Percentiles rank a stretch among this genome's conserved stretches.
Evolutionary conservation across 2,888 invertebrate species (phyloP).

Genomic region (Rambutsinella grinnellia): DNA sequence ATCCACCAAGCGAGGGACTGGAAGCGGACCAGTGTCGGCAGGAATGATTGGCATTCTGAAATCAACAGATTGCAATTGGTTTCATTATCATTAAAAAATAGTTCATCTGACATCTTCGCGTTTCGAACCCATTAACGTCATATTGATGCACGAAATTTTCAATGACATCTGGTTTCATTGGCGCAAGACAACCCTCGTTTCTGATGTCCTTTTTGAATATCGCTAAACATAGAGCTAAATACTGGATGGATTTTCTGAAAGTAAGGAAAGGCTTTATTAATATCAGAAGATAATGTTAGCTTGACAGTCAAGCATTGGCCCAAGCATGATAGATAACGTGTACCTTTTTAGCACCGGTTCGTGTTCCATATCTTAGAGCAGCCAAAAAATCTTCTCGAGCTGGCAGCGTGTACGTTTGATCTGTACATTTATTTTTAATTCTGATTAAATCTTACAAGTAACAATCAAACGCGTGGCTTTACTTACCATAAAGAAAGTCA

Average conservation of each 20-base stretch:
- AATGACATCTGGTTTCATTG: constrained; percentile 45
- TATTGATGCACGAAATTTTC: constrained; percentile 60
- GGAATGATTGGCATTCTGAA: constrained; percentile 52
- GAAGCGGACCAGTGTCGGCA: constrained; percentile 50
- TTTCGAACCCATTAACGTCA: constrained; percentile 57
- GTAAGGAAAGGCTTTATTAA: constrained; percentile 7
- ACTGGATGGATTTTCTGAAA: constrained; percentile 65
- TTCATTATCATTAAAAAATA: constrained; percentile 6
- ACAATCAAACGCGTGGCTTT: not conserved
- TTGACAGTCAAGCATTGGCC: too few species aligned
- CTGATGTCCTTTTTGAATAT: constrained; percentile 72
- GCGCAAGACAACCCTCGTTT: constrained; percentile 66
- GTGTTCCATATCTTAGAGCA: constrained; percentile 43
- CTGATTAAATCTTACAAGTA: not conserved
- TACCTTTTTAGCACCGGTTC: constrained; percentile 33
- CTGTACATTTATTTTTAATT: constrained; percentile 22
- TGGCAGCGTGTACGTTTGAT: constrained; percentile 55
- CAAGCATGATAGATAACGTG: not conserved
- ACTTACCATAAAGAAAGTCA: constrained; percentile 62
- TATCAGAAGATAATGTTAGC: too few species aligned
- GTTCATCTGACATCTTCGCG: too few species aligned
- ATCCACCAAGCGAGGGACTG: constrained; percentile 23
- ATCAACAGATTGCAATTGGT: not conserved
- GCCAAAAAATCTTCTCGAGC: constrained; percentile 53
- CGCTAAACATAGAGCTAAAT: constrained; percentile 76